Base-by-base conservation (phyloP, 2,113 vertebrate genomes). In the Apeltes quadracus region DNA sequence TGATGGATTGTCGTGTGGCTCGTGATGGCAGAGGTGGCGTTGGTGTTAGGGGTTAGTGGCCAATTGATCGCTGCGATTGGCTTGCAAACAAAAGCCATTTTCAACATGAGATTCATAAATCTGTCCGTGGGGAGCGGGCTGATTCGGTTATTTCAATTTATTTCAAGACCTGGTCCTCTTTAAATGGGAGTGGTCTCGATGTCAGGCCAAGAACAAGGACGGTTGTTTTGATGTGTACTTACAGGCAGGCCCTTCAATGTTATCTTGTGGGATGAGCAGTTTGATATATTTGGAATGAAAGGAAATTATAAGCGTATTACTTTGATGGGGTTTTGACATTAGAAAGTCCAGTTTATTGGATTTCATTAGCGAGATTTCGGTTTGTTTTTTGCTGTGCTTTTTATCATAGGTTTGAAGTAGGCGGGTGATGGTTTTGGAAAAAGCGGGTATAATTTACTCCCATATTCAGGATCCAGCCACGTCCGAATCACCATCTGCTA, bases 91-190 rank as follows among this genome's bases (percentile, higher is more conserved):
- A 82, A 75, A 78, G 81, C 78, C 72, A 9, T 71, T 81, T 29
- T 64, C 48, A 61, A 55, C 69, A 43, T 2, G 56, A 76, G 36
- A 34, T 54, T 77, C 83, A 84, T 92, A 85, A 80, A 79, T 88
- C 63, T 84, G 62, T 88, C 64, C 64, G 71, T 84, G 84, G 82
- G 70, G 72, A 78, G 70, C 27, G 4, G 69, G 72, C 67, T 92
- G 85, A 91, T 88, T 89, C 80, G 78, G 87, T 90, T 88, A 91
- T 92, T 88, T 53, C 87, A 68, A n/a, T n/a, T n/a, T n/a, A n/a
- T n/a, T n/a, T n/a, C n/a, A 79, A 71, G 78, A 22, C 18, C 36
- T 12, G n/a, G 44, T 63, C 32, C 69, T 86, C 63, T 62, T 81
- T 70, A 66, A 80, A 82, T 55, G 54, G 69, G 55, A 59, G 76